Conservation (phyloP, 2,888 invertebrate genomes). For the Podabrus alpinus region DNA sequence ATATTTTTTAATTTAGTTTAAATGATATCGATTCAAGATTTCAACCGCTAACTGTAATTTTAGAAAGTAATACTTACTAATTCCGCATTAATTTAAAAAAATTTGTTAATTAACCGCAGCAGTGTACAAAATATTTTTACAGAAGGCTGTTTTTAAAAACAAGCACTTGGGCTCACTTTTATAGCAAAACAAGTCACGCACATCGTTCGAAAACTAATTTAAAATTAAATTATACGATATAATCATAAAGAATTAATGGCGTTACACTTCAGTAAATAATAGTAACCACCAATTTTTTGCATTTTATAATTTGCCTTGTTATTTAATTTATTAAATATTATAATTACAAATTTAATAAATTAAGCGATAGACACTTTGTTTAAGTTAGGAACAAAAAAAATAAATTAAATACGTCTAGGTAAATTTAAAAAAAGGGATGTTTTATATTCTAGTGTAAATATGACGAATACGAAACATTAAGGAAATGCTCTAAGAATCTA, state of each 20-base stretch:
- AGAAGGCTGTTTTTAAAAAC: slow-evolving; percentile 5
- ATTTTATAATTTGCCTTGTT: slow-evolving; percentile 1
- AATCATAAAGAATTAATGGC: slow-evolving; percentile 13
- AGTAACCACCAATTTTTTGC: slow-evolving; percentile 1
- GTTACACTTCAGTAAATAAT: slow-evolving; percentile 14
- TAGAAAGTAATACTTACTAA: background rate
- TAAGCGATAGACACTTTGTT: background rate
- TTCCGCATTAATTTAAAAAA: background rate
- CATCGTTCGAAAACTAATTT: slow-evolving; percentile 12
- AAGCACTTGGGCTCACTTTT: slow-evolving; percentile 1
- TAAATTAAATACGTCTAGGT: background rate
- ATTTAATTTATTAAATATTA: background rate
- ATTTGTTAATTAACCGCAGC: slow-evolving; percentile 7
- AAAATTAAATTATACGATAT: slow-evolving; percentile 18
- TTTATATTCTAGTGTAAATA: slow-evolving; percentile 33
- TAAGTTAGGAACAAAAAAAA: background rate
- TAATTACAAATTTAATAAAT: slow-evolving; percentile 3
- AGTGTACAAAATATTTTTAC: background rate
- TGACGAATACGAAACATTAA: slow-evolving; percentile 29
- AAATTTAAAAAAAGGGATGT: slow-evolving; percentile 7
- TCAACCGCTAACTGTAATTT: background rate
- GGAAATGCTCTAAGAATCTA: slow-evolving; percentile 27
- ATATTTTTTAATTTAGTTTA: background rate
- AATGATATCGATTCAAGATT: background rate
- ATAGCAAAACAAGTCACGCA: slow-evolving; percentile 8